Evolutionary conservation across 2,113 vertebrate species (phyloP), one percentile per base, ranked within the genome.

Genomic region (Naja naja): DNA sequence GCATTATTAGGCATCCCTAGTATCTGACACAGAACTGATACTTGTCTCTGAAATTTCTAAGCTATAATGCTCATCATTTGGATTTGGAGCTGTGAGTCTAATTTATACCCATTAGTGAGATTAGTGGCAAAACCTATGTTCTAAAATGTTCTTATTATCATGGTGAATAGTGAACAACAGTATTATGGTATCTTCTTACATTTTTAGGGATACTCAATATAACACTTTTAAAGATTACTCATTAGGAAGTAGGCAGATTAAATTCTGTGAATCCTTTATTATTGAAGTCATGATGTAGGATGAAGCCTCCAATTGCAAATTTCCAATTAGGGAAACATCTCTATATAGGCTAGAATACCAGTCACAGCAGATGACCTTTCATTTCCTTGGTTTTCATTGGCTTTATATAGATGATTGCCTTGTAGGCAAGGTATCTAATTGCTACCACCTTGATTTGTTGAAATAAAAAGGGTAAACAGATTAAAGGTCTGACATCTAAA

Each of bases 381-480:
- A 89, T 91, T 53, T 22, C 54, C 87, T 86, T 91, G 90, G 69
- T 52, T 89, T 91, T 92, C 49, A 60, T 88, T 85, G 25, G n/a
- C 90, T 93, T 92, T 89, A 94, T 89, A 93, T 93, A 93, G 90
- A 91, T 88, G 89, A 88, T 56, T 81, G 93, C 58, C 43, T 88
- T 74, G 89, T 93, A 93, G 92, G 90, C 81, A 93, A 93, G 45
- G 47, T 93, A 93, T 93, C 90, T 93, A 93, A 93, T 93, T 93
- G 81, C 92, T 93, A 55, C 89, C 86, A 54, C 47, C 85, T 81
- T 43, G 81, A 94, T 89, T 47, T n/a, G 90, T 12, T 87, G 87
- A 94, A 89, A 95, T 95, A 88, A 93, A 91, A 95, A 95, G 93
- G 8, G 14, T n/a, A 91, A 49, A 94, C 43, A 93, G 85, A 56